A percentile compares a stretch with the other conserved stretches of the same genome.
Evolutionary conservation across 2,113 vertebrate species (phyloP).

Genomic region (Zosterops borbonicus): DNA sequence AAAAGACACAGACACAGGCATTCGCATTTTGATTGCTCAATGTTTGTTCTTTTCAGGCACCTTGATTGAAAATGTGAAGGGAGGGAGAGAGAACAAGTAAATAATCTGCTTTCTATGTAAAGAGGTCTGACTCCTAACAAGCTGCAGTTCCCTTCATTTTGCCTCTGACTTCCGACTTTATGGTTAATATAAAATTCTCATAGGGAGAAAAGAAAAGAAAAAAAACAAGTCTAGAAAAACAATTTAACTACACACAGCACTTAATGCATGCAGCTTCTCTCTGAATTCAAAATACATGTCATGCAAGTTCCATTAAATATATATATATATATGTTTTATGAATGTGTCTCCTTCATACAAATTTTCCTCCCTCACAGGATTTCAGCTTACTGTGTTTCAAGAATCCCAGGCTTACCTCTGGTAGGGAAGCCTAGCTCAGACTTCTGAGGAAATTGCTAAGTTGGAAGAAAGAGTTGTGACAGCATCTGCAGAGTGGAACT

Average conservation of each 20-base stretch:
- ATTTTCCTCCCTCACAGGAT: background rate
- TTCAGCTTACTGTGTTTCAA: background rate
- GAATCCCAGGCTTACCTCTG: background rate
- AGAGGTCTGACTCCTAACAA: background rate
- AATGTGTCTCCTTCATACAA: background rate
- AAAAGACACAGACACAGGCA: background rate
- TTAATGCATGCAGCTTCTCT: background rate
- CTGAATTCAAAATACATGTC: background rate
- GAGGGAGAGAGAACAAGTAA: background rate
- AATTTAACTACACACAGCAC: background rate
- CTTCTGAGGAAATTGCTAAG: background rate
- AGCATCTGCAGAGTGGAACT: background rate
- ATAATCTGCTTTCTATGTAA: background rate
- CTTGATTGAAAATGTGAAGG: background rate
- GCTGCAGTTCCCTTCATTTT: background rate
- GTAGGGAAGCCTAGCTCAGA: background rate
- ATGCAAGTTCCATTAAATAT: background rate
- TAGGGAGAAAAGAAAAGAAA: background rate
- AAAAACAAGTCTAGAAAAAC: background rate
- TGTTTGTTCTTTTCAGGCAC: background rate
- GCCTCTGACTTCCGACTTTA: background rate
- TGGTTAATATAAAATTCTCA: background rate
- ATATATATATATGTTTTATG: background rate
- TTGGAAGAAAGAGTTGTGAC: background rate
- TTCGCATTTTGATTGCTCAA: background rate